These are phyloP conservation scores for Actinemys pallida DNA, from an alignment of 2,113 vertebrate genomes.

Conservation along the genomic window DNA sequence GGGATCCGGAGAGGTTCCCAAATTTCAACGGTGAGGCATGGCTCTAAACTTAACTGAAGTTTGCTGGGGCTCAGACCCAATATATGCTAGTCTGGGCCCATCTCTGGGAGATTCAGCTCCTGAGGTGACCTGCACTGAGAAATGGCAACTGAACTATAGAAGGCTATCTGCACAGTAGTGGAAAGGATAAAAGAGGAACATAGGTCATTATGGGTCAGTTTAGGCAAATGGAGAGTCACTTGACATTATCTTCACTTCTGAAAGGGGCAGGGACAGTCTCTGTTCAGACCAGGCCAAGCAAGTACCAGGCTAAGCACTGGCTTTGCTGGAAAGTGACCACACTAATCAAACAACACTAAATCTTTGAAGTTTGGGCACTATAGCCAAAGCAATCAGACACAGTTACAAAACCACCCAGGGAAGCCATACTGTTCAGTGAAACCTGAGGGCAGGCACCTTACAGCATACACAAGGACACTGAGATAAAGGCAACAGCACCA, in stretches of 20 bases:
- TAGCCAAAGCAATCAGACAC: fast-evolving
- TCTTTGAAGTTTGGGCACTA: fast-evolving
- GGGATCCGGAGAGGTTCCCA: too few relatives aligned
- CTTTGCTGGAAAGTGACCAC: fast-evolving
- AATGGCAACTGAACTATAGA: neutral
- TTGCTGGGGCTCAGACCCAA: neutral
- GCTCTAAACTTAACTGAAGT: neutral
- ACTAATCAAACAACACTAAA: fast-evolving
- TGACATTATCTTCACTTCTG: neutral
- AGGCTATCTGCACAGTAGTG: neutral
- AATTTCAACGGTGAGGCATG: too few relatives aligned
- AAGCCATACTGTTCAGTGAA: fast-evolving
- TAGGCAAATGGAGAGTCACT: neutral
- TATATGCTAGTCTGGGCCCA: neutral
- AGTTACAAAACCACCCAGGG: fast-evolving
- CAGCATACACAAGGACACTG: neutral
- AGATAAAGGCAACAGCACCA: constrained; percentile 58
- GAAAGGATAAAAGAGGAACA: too few relatives aligned
- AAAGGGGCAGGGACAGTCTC: neutral
- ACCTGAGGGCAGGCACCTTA: neutral
- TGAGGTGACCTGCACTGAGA: neutral
- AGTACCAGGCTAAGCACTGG: fast-evolving
- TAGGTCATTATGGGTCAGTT: too few relatives aligned
- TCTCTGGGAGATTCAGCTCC: neutral
- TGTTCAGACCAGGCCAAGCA: neutral